A percentile compares a stretch with the other conserved stretches of the same genome.
phyloP scores from a whole-genome alignment of 2,797 vertebrate species.

The Eulemur mongoz region DNA sequence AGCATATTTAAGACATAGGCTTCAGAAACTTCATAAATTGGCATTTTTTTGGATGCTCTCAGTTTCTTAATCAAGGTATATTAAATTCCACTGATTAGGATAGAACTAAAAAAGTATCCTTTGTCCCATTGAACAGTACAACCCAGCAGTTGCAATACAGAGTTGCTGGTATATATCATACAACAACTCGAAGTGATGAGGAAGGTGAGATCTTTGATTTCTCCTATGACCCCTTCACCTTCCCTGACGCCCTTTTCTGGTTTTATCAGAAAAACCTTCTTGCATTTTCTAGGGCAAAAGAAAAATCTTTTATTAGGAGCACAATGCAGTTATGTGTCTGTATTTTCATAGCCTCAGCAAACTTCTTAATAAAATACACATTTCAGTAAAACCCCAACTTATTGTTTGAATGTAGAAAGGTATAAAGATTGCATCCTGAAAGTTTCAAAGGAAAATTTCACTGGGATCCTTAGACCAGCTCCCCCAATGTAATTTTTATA shows the following conservation, averaged over 20 bases:
- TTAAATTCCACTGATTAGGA: background rate
- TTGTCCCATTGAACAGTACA: background rate
- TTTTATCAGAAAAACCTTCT: slow-evolving; percentile 23
- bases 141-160: background rate
- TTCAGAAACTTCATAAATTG: slow-evolving; percentile 34
- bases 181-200: background rate
- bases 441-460: slow-evolving; percentile 60
- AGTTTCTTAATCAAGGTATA: background rate
- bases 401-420: slow-evolving; percentile 63
- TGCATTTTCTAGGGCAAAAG: slow-evolving; percentile 31
- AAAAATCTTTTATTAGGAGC: slow-evolving; percentile 24
- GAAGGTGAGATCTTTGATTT: background rate
- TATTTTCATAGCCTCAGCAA: slow-evolving; percentile 56
- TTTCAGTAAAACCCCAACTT: background rate
- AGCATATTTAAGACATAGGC: background rate
- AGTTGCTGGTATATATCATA: background rate
- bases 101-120: background rate
- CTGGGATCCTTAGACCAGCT: background rate
- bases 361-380: slow-evolving; percentile 27
- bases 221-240: background rate
- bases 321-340: background rate
- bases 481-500: slow-evolving; percentile 55
- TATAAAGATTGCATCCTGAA: background rate
- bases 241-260: background rate
- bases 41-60: slow-evolving; percentile 15